A percentile compares a stretch with the other conserved stretches of the same genome.
Evolutionary conservation across 2,113 vertebrate species (phyloP).

Genomic region (Turnix velox): DNA sequence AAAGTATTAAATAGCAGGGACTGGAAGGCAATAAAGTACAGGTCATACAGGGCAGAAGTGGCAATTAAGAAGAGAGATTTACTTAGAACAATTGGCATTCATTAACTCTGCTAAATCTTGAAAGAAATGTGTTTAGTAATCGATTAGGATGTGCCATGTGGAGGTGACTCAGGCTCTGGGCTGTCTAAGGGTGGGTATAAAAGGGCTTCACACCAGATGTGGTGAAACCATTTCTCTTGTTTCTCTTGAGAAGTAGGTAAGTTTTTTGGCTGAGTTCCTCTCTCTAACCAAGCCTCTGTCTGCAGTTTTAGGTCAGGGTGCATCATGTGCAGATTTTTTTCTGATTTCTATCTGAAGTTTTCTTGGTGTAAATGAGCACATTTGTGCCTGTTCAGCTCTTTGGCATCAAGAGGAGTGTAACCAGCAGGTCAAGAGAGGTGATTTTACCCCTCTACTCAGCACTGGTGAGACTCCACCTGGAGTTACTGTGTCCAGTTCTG

Average conservation of each 20-base stretch:
- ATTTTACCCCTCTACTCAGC: no score
- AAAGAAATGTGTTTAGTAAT: background rate
- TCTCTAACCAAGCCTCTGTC: background rate
- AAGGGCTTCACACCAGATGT: background rate
- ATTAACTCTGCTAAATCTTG: background rate
- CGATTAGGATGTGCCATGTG: background rate
- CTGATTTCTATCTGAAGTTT: background rate
- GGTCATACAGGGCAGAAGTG: background rate
- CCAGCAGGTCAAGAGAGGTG: no score
- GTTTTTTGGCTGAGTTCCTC: background rate
- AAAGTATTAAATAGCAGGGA: background rate
- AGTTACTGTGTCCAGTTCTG: no score
- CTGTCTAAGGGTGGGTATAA: background rate
- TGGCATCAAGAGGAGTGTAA: no score
- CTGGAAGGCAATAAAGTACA: background rate
- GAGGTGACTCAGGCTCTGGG: background rate
- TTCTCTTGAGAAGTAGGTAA: conserved; percentile 23
- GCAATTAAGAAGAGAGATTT: conserved; percentile 10
- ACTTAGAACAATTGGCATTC: background rate
- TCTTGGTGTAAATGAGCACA: background rate
- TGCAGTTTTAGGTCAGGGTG: background rate
- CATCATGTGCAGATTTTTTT: background rate
- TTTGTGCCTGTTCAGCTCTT: background rate
- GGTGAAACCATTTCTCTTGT: background rate
- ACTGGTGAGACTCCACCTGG: no score